These are phyloP conservation scores for Thalassarche chlororhynchos DNA, from an alignment of 2,113 vertebrate genomes.

Conservation along the genomic window DNA sequence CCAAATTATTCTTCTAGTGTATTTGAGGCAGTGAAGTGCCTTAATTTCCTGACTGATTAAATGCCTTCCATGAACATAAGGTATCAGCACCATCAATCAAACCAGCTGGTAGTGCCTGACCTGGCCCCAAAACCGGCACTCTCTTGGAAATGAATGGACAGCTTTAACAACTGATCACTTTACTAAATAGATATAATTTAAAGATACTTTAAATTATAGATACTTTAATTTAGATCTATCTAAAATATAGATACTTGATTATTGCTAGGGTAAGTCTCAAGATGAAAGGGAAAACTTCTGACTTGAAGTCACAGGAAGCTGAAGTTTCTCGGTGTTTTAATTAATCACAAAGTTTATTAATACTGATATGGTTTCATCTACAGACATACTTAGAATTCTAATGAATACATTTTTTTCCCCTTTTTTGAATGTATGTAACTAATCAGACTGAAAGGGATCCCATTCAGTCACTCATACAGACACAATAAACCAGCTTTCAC, in stretches of 20 bases:
- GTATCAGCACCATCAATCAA: not conserved
- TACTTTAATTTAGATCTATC: not conserved
- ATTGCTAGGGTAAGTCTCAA: not conserved
- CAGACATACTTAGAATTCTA: not conserved
- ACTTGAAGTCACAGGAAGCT: not conserved
- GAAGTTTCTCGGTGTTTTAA: not conserved
- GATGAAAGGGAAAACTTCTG: not conserved
- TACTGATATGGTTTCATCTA: not conserved
- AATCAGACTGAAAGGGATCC: not conserved
- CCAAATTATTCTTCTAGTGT: not conserved
- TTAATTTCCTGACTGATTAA: not conserved
- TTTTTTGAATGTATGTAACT: not conserved
- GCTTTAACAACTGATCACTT: not conserved
- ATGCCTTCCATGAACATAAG: not conserved
- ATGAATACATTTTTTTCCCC: accelerated
- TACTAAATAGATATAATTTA: not conserved
- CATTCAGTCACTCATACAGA: not conserved
- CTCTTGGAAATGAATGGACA: not conserved
- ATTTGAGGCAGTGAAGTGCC: not conserved
- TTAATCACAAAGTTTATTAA: not conserved
- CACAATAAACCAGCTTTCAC: not conserved
- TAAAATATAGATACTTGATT: not conserved
- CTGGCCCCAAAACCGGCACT: not conserved
- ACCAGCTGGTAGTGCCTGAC: not conserved
- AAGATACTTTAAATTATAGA: not conserved